These are phyloP conservation scores for Ceyx melanurus DNA, from an alignment of 2,113 vertebrate genomes.

Conservation along the genomic window DNA sequence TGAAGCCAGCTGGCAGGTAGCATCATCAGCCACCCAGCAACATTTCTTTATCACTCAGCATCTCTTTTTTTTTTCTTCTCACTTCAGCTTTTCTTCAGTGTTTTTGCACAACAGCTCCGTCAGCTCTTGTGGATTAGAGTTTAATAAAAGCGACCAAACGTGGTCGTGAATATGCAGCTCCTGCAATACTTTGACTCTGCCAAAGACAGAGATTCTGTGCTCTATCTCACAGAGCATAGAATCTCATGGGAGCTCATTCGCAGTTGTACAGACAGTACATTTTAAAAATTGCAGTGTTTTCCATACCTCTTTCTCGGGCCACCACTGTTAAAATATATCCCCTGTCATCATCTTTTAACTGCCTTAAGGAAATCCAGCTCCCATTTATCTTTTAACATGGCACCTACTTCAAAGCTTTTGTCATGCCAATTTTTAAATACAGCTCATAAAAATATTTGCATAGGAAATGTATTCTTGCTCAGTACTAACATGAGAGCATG, in stretches of 20 bases:
- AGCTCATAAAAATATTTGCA: not conserved
- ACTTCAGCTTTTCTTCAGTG: not conserved
- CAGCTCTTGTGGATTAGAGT: not conserved
- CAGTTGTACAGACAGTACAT: not conserved
- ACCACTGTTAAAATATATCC: not conserved
- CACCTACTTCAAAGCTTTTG: not conserved
- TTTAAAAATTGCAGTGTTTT: not conserved
- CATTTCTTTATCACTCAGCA: not conserved
- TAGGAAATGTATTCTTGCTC: not conserved
- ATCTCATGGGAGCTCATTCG: not conserved
- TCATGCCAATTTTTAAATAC: not conserved
- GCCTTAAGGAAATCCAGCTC: not conserved
- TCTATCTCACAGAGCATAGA: not conserved
- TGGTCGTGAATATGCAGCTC: not conserved
- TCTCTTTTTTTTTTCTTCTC: not conserved
- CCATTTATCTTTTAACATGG: not conserved
- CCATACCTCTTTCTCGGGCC: not conserved
- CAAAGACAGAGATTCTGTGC: not conserved
- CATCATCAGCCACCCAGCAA: not conserved
- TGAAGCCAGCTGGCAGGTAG: not conserved
- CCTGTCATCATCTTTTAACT: not conserved
- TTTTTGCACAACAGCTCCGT: not conserved
- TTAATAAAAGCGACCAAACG: constrained; percentile 32
- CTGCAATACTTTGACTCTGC: not conserved
- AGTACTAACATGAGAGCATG: not conserved